Evolutionary conservation across 1,140 invertebrate species (phyloP).

Genomic region (Achroia grisella): DNA sequence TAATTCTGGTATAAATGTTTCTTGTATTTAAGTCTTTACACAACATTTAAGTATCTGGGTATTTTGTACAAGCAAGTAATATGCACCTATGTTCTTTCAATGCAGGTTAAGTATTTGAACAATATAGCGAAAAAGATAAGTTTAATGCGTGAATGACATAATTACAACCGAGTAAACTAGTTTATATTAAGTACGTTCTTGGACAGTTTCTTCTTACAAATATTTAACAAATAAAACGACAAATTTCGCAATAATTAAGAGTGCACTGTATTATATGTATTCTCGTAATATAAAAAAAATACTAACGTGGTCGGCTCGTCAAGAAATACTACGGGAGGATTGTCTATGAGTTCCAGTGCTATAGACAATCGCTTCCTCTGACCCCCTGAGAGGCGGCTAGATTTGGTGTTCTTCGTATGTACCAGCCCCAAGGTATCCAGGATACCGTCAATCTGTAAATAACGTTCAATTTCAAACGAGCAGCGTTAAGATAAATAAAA

Average conservation of each 20-base stretch:
- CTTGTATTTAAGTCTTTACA: too few relatives aligned
- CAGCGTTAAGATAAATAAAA: constrained; percentile 13
- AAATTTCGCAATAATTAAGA: background rate
- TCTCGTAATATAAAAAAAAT: background rate
- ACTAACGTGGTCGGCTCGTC: constrained; percentile 89
- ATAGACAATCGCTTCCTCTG: constrained; percentile 94
- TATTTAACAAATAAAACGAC: background rate
- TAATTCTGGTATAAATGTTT: too few relatives aligned
- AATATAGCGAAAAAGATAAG: too few relatives aligned
- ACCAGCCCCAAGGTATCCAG: constrained; percentile 78
- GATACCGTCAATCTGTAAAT: constrained; percentile 81
- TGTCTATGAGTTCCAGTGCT: constrained; percentile 93
- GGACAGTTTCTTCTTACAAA: too few relatives aligned
- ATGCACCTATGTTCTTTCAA: too few relatives aligned
- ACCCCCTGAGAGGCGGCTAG: constrained; percentile 88
- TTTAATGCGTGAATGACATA: too few relatives aligned
- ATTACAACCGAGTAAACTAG: too few relatives aligned
- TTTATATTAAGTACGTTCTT: too few relatives aligned
- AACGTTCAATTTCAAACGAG: background rate
- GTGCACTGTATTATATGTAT: background rate
- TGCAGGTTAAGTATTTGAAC: too few relatives aligned
- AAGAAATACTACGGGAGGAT: constrained; percentile 92
- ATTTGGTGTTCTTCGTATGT: constrained; percentile 79
- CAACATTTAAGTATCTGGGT: too few relatives aligned
- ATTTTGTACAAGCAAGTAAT: too few relatives aligned